A percentile compares a stretch with the other conserved stretches of the same genome.
phyloP scores from a whole-genome alignment of 2,113 vertebrate species.

The Sus scrofa region T2T-Sscrofa CM000819.6:103532501-103533000 shows the following conservation, averaged over 20 bases:
- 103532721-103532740: neutral
- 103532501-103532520: neutral
- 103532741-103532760: neutral
- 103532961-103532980: neutral
- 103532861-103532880: neutral
- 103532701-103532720: neutral
- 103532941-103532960: neutral
- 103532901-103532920: neutral
- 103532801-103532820: neutral
- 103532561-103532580: neutral
- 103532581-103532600: neutral
- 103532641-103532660: neutral
- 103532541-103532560: neutral
- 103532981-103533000: neutral
- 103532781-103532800: neutral
- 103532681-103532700: neutral
- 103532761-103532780: neutral
- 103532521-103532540: neutral
- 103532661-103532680: neutral
- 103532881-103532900: neutral
- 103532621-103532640: neutral
- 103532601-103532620: neutral
- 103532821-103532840: neutral
- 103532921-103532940: neutral
- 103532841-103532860: neutral